Evolutionary conservation across 1,140 invertebrate species (phyloP), one percentile per base, ranked within the genome.

Genomic region (Drosophila eugracilis): DNA sequence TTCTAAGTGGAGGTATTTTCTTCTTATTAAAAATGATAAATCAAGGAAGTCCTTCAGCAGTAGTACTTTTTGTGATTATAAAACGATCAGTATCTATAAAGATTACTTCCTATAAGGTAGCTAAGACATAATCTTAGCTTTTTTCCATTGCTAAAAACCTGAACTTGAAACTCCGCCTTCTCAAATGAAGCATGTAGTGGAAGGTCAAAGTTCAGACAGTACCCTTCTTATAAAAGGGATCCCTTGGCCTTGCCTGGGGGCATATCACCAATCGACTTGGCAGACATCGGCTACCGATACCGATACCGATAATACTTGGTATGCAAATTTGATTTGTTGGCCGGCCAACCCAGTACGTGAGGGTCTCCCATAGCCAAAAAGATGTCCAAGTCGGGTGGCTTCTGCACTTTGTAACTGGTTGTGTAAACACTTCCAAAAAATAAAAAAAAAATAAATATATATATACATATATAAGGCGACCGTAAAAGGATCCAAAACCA

Each of bases 371-470:
- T 21, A 22, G 32, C 34, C n/a, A 42, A 59, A 21, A 54, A 45
- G 44, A 22, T 9, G n/a, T 22, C 60, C 24, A 44, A 19, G 36
- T 39, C 53, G 81, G 59, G 58, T 81, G 81, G 83, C 83, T 86
- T 88, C 69, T 81, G 81, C 83, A 88, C 83, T 88, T 88, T 88
- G 83, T 88, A 88, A 88, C 78, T 88, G 83, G 83, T 88, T 88
- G 78, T 88, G 83, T 88, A 88, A 88, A 88, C 83, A 86, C 83
- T 88, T 47, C 9, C 48, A 45, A 70, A 30, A 47, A 10, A 10
- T 32, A 32, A 10, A 75, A 55, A 54, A 57, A 45, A 10, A 26
- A 24, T 14, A 24, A 6, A 22, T 45, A 10, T 45, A 24, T 14
- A 24, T 5, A 22, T 45, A 75, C 45, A 62, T 41, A 53, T 15